Base-by-base conservation (phyloP, 2,888 invertebrate species). In the Cancer borealis region DNA sequence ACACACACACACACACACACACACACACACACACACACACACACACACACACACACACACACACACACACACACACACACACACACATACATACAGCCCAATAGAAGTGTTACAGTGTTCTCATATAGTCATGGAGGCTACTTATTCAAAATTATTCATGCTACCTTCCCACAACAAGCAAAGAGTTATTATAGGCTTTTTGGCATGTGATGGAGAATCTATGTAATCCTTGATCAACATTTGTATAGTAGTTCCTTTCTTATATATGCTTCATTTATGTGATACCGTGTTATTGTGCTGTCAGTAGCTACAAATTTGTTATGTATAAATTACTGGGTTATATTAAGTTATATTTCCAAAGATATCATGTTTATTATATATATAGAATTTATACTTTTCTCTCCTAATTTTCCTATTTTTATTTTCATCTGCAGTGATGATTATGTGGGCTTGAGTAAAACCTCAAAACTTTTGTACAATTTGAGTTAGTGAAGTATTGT, bases 271-370 rank as follows among this genome's bases (percentile, higher is more conserved):
- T 93, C 49, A 91, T 93, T 87, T 91, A 91, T 93, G 93, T 93
- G 93, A 93, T 93, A 93, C 66, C 90, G 79, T 91, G 91, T 46
- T 91, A 88, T 49, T 90, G 87, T 91, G 54, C 87, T 91, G 54
- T 91, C 91, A 91, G 88, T 73, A 87, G 49, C 92, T 88, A 87
- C 66, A 92, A 84, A 93, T 45, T 60, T 91, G 92, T 89, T 94
- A 84, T 92, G 92, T 94, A 92, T 91, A 93, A 93, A 91, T 93
- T 90, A 92, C 92, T 92, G 92, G 92, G 92, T 91, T 94, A 92
- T 94, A 88, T 49, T 94, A 93, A 93, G 91, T 93, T 91, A 79
- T 93, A 88, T 89, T 92, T 92, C 94, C 94, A 94, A 94, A 94
- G 94, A 94, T 89, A 93, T 91, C 66, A 92, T 88, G 54, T 79